Evolutionary conservation across 1,140 invertebrate genomes (phyloP), one percentile per base, ranked within the genome.

Genomic region (Chelonus insularis): DNA sequence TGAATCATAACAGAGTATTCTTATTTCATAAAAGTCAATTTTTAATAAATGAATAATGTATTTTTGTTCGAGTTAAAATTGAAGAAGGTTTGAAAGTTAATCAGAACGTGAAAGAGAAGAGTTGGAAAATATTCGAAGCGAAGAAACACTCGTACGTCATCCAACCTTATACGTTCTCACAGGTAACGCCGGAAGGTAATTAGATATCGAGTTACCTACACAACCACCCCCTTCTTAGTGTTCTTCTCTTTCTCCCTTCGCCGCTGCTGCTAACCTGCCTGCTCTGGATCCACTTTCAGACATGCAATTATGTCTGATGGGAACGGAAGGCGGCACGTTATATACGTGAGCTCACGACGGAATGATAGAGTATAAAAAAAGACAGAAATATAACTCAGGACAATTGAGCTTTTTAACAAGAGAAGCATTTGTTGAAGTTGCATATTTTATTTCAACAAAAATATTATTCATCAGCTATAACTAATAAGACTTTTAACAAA

Each of bases 201-300:
- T 71, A 72, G 62, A 64, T 73, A 72, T 74, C 71, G 62, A 67
- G 64, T 72, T 74, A 70, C 69, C 64, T 66, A 65, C 63, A 55
- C 39, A 65, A 64, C 61, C 57, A 51, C 55, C 50, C 21, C 25
- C 12, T 36, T 45, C 48, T 51, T 21, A 16, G 20, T 23, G 57
- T 58, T 23, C 32, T 57, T 29, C 23, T 45, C 54, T 51, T 56
- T 39, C 25, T 55, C 68, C 62, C 59, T 43, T 66, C 52, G 18
- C 54, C 54, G 25, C 25, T 29, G 7, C 52, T 60, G 57, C 62
- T 58, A 52, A 51, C 55, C 47, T 65, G 56, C 47, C 60, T 62
- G 32, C 45, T 47, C 57, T 62, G 67, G 63, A 72, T 73, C 62
- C 64, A 58, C 62, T 72, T 71, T 68, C 68, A 72, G 63, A 71